A percentile compares a stretch with the other conserved stretches of the same genome.
These are phyloP conservation scores for Lipotes vexillifer DNA, from an alignment of 2,113 vertebrate genomes.

Conservation along the genomic window DNA sequence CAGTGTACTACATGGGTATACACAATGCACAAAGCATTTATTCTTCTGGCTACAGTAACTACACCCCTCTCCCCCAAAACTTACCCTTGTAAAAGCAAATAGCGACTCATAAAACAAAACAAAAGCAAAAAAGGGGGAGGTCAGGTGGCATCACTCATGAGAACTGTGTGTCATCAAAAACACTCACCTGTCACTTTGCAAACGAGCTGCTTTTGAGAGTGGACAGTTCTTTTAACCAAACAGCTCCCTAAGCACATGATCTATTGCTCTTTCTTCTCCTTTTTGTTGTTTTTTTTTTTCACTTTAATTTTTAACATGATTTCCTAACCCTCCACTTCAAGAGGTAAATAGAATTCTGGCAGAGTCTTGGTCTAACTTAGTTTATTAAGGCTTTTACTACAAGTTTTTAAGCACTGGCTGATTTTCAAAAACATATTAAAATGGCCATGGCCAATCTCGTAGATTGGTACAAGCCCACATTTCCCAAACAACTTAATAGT, in stretches of 20 bases:
- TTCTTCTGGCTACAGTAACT: conserved; percentile 63
- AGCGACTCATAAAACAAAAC: conserved; percentile 64
- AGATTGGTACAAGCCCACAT: conserved; percentile 72
- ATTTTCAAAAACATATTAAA: conserved; percentile 78
- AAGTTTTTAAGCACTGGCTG: conserved; percentile 73
- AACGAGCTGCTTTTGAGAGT: neutral
- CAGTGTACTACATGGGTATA: conserved; percentile 38
- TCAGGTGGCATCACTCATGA: conserved; percentile 26
- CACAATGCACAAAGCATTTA: conserved; percentile 75
- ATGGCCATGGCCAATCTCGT: conserved; percentile 70
- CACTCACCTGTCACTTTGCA: conserved; percentile 20
- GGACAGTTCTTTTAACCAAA: neutral
- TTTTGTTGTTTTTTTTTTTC: neutral
- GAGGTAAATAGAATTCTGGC: conserved; percentile 77
- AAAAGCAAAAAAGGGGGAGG: conserved; percentile 38
- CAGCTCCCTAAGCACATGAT: neutral
- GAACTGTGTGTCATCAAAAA: neutral
- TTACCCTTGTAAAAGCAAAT: conserved; percentile 70
- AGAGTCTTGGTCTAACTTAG: conserved; percentile 70
- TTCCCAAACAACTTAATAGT: conserved; percentile 74
- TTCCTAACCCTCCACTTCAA: conserved; percentile 63
- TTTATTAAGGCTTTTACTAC: conserved; percentile 77
- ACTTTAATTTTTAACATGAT: conserved; percentile 50
- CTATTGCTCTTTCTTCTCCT: conserved; percentile 18
- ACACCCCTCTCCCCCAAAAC: conserved; percentile 9